Evolutionary conservation across 1,140 invertebrate species (phyloP), one percentile per base, ranked within the genome.

Genomic region (Melipona quadrifasciata): DNA sequence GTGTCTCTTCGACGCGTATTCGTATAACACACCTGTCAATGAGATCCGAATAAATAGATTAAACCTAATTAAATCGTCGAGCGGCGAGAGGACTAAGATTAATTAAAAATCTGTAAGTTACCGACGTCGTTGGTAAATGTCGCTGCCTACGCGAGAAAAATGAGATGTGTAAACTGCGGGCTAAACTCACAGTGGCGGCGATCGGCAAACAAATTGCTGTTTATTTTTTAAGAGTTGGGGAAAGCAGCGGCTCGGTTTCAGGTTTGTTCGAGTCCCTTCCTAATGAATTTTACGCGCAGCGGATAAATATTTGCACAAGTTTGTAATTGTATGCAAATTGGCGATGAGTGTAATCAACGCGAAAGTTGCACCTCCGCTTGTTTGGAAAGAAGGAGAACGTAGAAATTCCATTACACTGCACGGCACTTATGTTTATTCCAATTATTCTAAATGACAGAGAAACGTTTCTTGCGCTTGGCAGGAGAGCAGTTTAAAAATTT

Each of bases 41-140:
- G 61, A 67, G 61, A 55, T 76, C 68, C 5, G 12, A 64, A 76
- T 65, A 65, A 39, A 51, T 31, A 53, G 16, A 27, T 55, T n/a
- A n/a, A n/a, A n/a, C n/a, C n/a, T 76, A 64, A 67, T 75, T 76
- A 82, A 67, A 34, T 72, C 64, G 31, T 31, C 31, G 31, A 31
- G 31, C 31, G 2, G 31, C 39, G 39, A 47, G 4, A 39, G 6
- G 39, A 21, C 19, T 16, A 16, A 39, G 27, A 61, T 31, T 81
- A 65, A 73, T 73, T 72, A 72, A 61, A 73, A 61, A 73, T 27
- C 16, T 8, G 10, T 27, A 12, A 57, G 19, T 47, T 34, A 73
- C 19, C 55, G 61, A 73, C 58, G 1, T 61, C 6, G 57, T 24
- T 16, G 17, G 16, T 17, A n/a, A n/a, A 57, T 16, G 27, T 12